These are phyloP conservation scores for Scolopax bukidnonensis DNA, from an alignment of 2,797 vertebrate genomes.

Conservation along the genomic window DNA sequence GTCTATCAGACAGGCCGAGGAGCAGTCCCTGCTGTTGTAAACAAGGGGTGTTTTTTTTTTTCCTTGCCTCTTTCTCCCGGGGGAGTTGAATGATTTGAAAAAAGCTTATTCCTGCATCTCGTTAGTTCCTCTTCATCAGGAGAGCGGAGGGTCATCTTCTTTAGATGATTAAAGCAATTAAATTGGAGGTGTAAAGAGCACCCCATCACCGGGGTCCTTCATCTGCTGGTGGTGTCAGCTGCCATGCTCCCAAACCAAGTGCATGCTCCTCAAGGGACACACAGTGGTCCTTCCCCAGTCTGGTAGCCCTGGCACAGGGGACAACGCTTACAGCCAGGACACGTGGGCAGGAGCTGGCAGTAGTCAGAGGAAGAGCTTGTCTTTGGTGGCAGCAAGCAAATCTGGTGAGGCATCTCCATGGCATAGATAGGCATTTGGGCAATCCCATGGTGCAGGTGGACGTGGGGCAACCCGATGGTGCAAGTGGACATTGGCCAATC, in stretches of 20 bases:
- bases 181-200: background rate
- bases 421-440: accelerated
- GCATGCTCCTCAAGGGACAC: accelerated
- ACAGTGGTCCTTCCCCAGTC: accelerated
- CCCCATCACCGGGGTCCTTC: background rate
- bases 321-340: background rate
- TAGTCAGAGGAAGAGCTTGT: background rate
- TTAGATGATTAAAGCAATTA: background rate
- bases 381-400: background rate
- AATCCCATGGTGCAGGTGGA: background rate
- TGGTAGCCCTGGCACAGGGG: accelerated
- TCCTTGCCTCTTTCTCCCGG: slow-evolving; percentile 15
- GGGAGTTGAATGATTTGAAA: slow-evolving; percentile 11
- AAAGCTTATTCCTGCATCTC: slow-evolving; percentile 17
- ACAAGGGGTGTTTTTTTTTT: slow-evolving; percentile 41
- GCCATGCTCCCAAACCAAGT: accelerated
- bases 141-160: background rate
- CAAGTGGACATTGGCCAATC: accelerated
- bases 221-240: background rate
- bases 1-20: slow-evolving; percentile 28
- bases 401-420: background rate
- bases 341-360: background rate
- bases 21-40: slow-evolving; percentile 43
- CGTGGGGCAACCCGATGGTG: accelerated
- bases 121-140: background rate